A percentile compares a stretch with the other conserved stretches of the same genome.
These are phyloP conservation scores for Netta rufina DNA, from an alignment of 2,797 vertebrate species.

Conservation along the genomic window DNA sequence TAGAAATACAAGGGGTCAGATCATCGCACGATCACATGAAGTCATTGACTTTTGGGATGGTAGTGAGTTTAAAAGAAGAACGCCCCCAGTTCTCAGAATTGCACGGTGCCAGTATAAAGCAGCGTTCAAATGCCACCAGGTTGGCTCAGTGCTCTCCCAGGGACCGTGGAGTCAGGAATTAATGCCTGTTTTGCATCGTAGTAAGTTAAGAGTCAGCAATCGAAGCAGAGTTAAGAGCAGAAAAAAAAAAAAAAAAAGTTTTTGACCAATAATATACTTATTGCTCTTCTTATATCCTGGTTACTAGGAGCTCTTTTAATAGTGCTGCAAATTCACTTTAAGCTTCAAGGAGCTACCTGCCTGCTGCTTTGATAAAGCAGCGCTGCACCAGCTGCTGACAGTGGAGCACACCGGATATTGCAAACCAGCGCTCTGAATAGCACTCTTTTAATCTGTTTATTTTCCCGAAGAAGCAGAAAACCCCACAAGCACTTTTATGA, in stretches of 20 bases:
- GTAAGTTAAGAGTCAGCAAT: not conserved
- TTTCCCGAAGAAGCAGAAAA: slow-evolving; percentile 26
- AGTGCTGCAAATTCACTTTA: not conserved
- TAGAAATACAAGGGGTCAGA: not conserved
- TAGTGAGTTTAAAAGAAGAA: not conserved
- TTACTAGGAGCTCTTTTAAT: not conserved
- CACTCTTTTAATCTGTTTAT: not conserved
- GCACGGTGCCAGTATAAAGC: not conserved
- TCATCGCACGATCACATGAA: not conserved
- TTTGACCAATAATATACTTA: not conserved
- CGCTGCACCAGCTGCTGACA: not conserved
- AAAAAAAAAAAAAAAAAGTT: not conserved
- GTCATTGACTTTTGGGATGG: not conserved
- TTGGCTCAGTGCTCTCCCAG: not conserved
- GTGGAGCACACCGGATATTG: not conserved
- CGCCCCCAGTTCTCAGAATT: not conserved
- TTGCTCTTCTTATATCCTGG: not conserved
- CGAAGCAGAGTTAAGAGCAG: not conserved
- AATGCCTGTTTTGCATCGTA: not conserved
- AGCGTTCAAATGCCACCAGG: not conserved
- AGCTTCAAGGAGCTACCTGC: not conserved
- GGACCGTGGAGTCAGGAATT: not conserved
- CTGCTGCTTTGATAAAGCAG: not conserved
- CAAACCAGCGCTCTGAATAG: not conserved
- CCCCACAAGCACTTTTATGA: not conserved